Conservation (phyloP, 2,113 vertebrate genomes). For the Mellivora capensis region DNA sequence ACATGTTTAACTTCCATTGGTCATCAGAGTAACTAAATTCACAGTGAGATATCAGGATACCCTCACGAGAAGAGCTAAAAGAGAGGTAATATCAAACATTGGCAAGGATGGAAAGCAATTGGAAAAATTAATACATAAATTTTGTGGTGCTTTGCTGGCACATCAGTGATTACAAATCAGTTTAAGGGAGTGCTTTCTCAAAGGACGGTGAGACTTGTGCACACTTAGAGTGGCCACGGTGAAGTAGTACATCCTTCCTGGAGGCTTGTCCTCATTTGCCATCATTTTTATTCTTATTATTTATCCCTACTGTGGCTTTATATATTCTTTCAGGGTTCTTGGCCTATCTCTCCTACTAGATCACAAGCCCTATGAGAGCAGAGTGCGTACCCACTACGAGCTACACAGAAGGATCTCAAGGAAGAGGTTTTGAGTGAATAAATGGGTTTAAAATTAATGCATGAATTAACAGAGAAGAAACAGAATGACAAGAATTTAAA, state of each 20-base stretch:
- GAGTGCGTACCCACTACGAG: background rate
- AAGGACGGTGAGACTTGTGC: background rate
- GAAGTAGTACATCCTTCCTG: background rate
- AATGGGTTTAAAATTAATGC: background rate
- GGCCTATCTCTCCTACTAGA: background rate
- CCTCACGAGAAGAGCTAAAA: background rate
- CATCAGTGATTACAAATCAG: background rate
- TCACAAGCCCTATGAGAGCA: background rate
- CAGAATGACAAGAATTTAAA: background rate
- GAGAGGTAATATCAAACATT: background rate
- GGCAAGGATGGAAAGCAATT: background rate
- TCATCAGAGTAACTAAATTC: background rate
- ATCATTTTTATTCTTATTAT: background rate
- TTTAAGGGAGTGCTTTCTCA: slow-evolving; percentile 2
- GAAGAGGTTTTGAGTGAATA: background rate
- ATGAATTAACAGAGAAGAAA: background rate
- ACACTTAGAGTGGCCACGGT: background rate
- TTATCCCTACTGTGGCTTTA: background rate
- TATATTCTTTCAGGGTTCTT: background rate
- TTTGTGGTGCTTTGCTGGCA: background rate
- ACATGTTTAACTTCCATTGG: background rate
- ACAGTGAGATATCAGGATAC: background rate
- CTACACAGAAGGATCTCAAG: background rate
- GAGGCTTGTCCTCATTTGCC: background rate
- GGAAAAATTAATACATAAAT: background rate